Evolutionary conservation across 2,113 vertebrate genomes (phyloP), one percentile per base, ranked within the genome.

Genomic region (Phaethon lepturus): DNA sequence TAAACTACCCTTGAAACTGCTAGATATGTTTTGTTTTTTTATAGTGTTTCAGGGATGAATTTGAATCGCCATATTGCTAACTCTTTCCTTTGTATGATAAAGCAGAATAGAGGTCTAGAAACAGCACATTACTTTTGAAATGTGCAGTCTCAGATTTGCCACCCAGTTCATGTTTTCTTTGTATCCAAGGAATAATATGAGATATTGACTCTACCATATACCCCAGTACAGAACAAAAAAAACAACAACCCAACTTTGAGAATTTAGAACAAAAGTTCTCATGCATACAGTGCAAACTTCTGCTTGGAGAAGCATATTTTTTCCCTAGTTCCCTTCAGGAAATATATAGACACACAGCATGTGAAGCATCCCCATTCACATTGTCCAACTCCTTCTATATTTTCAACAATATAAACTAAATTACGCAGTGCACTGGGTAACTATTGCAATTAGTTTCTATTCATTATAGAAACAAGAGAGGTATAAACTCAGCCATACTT

Each of bases 401-500:
- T 88, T 67, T 68, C 29, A 91, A 82, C 69, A 89, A 63, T 5
- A 42, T 3, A 68, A 90, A 38, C 15, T 58, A 45, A 86, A 67
- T 28, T 23, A 71, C 6, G 8, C 44, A 86, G 29, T 19, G 17
- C 8, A 58, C 16, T 13, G 23, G 31, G 29, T 73, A 95, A 94
- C 17, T 86, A 66, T 0, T 82, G 42, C 16, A 78, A 23, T 42
- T n/a, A n/a, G n/a, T n/a, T n/a, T n/a, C n/a, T n/a, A n/a, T n/a
- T n/a, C n/a, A n/a, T n/a, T 55, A 67, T 1, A 77, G 69, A 95
- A 97, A 84, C 10, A 72, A 42, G 31, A 68, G 35, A 91, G 69
- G 13, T 84, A 80, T 58, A 47, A 64, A 94, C 22, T 47, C 31
- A 60, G 73, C 28, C 98, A 63, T 98, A 99, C 99, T 99, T 99